Base-by-base conservation (phyloP, 1,140 invertebrate genomes). In the Drosophila sechellia region DNA sequence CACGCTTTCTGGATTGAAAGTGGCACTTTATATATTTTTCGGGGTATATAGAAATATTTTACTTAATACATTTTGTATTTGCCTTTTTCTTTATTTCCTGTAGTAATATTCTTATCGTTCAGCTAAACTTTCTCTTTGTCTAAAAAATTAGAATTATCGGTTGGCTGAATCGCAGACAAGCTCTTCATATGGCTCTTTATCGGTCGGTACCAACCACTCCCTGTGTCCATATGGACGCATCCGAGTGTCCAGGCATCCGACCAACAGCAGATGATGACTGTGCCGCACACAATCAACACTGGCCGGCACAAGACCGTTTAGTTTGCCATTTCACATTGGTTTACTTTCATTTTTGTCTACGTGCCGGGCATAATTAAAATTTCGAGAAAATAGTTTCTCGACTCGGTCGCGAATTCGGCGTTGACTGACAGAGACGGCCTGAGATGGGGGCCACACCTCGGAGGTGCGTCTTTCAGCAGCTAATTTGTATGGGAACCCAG, bases 261-360 rank as follows among this genome's bases (percentile, higher is more conserved):
- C 22, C 61, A 54, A 20, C 17, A 40, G 8, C 27, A 35, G 5
- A 12, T 35, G 59, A 64, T 64, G 59, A 68, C 64, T 64, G 45
- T 43, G 37, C 46, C 46, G 56, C 27, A 63, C 20, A 65, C 46
- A 59, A 45, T 63, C 15, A 11, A 13, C 27, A 39, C 22, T 48
- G 31, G 31, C 42, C 57, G 42, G 65, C 50, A 60, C 35, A 63
- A 34, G 63, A 68, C 48, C 37, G 55, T 74, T 71, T 75, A 64
- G 71, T 72, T 75, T 64, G 80, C 80, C 81, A 77, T 85, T 81
- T 86, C 83, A 85, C 83, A 81, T 81, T 78, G 78, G 83, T 71
- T 87, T 81, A 85, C 81, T 85, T 85, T 85, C 81, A 86, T 85
- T 85, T 85, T 87, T 85, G 81, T 64, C 78, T 85, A 85, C 81